Base-by-base conservation (phyloP, 2,113 vertebrate species). In the Corapipo altera region DNA sequence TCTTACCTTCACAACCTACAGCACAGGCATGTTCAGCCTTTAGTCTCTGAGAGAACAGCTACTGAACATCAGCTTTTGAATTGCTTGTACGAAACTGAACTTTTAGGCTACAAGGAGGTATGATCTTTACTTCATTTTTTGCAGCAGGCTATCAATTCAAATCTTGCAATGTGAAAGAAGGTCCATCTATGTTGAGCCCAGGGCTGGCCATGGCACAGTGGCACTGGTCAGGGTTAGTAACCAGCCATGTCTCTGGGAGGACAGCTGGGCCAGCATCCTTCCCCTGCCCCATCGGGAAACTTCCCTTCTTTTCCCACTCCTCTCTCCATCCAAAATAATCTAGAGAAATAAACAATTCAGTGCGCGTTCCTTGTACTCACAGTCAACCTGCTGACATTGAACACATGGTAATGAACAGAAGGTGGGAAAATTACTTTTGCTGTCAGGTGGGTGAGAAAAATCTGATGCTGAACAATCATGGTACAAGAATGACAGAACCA, bases 181-280 rank as follows among this genome's bases (percentile, higher is more conserved):
- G 27, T 21, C 15, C 20, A 61, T 10, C 24, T 48, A 54, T 39
- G 30, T 19, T 17, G 13, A 78, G 44, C 17, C n/a, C n/a, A 33
- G 54, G 23, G 62, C 23, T 27, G 54, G 37, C 48, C 49, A 43
- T 1, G 28, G 43, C 55, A 39, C 0, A 1, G 44, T 59, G 37
- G 16, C n/a, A 5, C n/a, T 30, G n/a, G 21, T 43, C 32, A 44
- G 23, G 9, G 52, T n/a, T 84, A 65, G 43, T 21, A 54, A 54
- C 24, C n/a, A 66, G 30, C 33, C 35, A 6, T 22, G 23, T 0
- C 39, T 59, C 27, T 0, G 0, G 44, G 39, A 91, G 24, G n/a
- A 28, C 8, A 28, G n/a, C 67, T 59, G 62, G 44, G 33, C 44
- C 80, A 49, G 12, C 7, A 2, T n/a, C 32, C 15, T 32, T 69